Conservation (phyloP, 2,888 invertebrate genomes). For the Eueremaeus valkanovi region DNA sequence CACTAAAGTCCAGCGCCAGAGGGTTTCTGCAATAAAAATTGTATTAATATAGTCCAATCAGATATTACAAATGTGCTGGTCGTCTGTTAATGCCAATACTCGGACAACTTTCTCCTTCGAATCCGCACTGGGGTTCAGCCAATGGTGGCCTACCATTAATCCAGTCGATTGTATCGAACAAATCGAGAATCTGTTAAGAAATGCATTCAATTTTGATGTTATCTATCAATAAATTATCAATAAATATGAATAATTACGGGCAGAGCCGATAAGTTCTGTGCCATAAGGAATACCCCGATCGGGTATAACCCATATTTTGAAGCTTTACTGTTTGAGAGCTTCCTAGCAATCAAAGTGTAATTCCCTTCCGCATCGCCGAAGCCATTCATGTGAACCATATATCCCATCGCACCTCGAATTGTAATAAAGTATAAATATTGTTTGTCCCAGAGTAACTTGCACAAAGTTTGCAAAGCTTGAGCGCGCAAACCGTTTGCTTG, state of each 20-base stretch:
- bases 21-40: slow-evolving; percentile 19
- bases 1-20: slow-evolving; percentile 30
- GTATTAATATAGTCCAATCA: too few species aligned
- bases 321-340: slow-evolving; percentile 49
- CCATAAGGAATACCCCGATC: slow-evolving; percentile 65
- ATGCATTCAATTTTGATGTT: neutral
- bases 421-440: too few species aligned
- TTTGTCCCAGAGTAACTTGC: too few species aligned
- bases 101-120: slow-evolving; percentile 80
- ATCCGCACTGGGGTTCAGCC: slow-evolving; percentile 85
- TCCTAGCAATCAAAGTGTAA: slow-evolving; percentile 72
- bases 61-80: too few species aligned
- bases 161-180: slow-evolving; percentile 72
- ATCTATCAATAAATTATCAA: neutral
- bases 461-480: too few species aligned
- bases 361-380: slow-evolving; percentile 91
- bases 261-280: slow-evolving; percentile 59
- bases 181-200: slow-evolving; percentile 64
- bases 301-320: slow-evolving; percentile 70
- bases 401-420: slow-evolving; percentile 60
- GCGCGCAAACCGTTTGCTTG: too few species aligned
- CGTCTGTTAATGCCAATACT: slow-evolving; percentile 59
- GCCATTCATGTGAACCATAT: slow-evolving; percentile 85
- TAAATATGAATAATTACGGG: slow-evolving; percentile 65
- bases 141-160: slow-evolving; percentile 69